Evolutionary conservation across 2,797 vertebrate genomes (phyloP), one percentile per base, ranked within the genome.

Genomic region (Carapus acus): DNA sequence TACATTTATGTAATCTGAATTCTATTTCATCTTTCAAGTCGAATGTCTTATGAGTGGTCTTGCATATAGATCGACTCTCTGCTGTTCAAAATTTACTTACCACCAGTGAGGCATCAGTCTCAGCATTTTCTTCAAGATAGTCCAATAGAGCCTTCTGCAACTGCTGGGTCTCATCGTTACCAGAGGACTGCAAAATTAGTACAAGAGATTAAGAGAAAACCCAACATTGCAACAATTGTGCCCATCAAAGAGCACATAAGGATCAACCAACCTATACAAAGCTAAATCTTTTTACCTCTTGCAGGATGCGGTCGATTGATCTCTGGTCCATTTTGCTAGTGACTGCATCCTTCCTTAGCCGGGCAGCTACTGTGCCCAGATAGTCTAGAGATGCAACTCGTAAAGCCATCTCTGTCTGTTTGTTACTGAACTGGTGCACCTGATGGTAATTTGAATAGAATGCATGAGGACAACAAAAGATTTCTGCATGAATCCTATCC

Each of bases 401-500:
- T 74, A 98, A 87, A 56, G 95, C 93, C 95, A 97, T 98, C 76
- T 98, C 95, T 36, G 94, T 97, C 68, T 95, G 94, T 83, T 98
- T 98, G 67, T 98, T 98, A 86, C 95, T 98, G 78, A 98, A 98
- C 40, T 98, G 95, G 79, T 97, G 95, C 53, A 98, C 95, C 95
- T 98, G 81, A 70, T 40, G 1, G 29, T 19, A 23, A 37, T n/a
- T n/a, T n/a, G n/a, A n/a, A n/a, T n/a, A n/a, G n/a, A n/a, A n/a
- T n/a, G n/a, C n/a, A n/a, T n/a, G n/a, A n/a, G n/a, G n/a, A n/a
- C n/a, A n/a, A n/a, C n/a, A n/a, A n/a, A n/a, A n/a, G n/a, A n/a
- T n/a, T n/a, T n/a, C n/a, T n/a, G n/a, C n/a, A n/a, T n/a, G n/a
- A n/a, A n/a, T n/a, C n/a, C n/a, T n/a, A n/a, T n/a, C n/a, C n/a